phyloP scores from a whole-genome alignment of 2,113 vertebrate species.

The Podarcis cretensis region DNA sequence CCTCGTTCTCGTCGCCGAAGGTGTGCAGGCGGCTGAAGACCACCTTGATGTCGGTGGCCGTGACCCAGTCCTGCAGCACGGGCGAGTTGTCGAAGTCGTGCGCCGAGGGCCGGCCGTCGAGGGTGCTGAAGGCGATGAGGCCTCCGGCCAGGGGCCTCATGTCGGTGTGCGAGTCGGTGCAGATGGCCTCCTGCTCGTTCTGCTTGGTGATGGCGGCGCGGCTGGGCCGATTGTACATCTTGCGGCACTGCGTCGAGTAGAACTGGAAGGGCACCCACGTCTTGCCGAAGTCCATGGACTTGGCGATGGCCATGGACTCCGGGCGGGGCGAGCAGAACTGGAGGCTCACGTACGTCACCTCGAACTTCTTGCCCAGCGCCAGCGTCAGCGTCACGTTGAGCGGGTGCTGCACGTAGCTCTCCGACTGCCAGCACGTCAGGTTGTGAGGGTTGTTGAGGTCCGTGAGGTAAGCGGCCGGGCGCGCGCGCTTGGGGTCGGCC shows the following conservation, averaged over 20 bases:
- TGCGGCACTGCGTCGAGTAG: conserved; percentile 96
- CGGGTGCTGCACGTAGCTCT: conserved; percentile 91
- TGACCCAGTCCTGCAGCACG: conserved; percentile 99
- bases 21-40: conserved; percentile 93
- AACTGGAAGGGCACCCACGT: conserved; percentile 97
- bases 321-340: conserved; percentile 97
- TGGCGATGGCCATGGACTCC: conserved; percentile 96
- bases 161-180: conserved; percentile 97
- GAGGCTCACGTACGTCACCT: conserved; percentile 97
- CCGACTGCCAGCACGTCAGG: conserved; percentile 98
- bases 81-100: conserved; percentile 99
- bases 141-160: conserved; percentile 92
- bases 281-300: conserved; percentile 98
- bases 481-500: conserved; percentile 89
- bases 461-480: conserved; percentile 91
- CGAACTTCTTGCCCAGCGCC: conserved; percentile 95
- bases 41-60: conserved; percentile 95
- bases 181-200: conserved; percentile 98
- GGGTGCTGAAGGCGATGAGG: conserved; percentile 98
- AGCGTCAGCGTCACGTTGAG: conserved; percentile 94
- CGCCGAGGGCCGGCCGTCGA: conserved; percentile 95
- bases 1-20: conserved; percentile 94
- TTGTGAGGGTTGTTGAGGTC: conserved; percentile 99
- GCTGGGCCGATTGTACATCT: conserved; percentile 94
- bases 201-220: conserved; percentile 94